These are phyloP conservation scores for Deilephila porcellus DNA, from an alignment of 2,888 invertebrate genomes.

Conservation along the genomic window DNA sequence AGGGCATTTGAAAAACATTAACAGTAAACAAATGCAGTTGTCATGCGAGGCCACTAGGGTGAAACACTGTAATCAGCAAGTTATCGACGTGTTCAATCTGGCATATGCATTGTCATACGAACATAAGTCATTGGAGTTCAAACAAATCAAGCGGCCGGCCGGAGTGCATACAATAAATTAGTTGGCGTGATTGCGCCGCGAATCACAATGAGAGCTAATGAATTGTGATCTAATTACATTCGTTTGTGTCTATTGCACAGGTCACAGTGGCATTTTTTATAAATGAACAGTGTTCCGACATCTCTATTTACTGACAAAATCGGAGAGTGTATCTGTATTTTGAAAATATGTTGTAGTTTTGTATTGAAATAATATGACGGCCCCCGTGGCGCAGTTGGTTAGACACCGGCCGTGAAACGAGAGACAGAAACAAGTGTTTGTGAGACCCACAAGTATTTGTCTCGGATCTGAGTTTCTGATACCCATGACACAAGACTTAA, in stretches of 20 bases:
- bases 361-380: no score
- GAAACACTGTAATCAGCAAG: background rate
- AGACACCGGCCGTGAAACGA: no score
- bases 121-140: conserved; percentile 19
- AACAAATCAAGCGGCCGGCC: conserved; percentile 14
- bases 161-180: conserved; percentile 23
- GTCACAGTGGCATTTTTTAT: conserved; percentile 9
- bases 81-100: conserved; percentile 4
- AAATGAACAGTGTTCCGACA: background rate
- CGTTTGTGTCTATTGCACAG: conserved; percentile 10
- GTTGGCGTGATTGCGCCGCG: conserved; percentile 11
- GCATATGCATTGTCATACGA: background rate
- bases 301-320: no score
- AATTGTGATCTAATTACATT: conserved; percentile 22
- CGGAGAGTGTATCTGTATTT: no score
- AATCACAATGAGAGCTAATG: conserved; percentile 15
- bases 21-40: background rate
- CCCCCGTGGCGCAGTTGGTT: no score
- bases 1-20: background rate
- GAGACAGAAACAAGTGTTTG: no score
- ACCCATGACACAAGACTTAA: no score
- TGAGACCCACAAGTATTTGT: no score
- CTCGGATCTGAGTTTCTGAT: no score
- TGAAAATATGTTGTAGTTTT: no score
- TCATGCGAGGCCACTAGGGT: background rate